Evolutionary conservation across 2,113 vertebrate genomes (phyloP), one percentile per base, ranked within the genome.

Genomic region (Chrysemys picta): DNA sequence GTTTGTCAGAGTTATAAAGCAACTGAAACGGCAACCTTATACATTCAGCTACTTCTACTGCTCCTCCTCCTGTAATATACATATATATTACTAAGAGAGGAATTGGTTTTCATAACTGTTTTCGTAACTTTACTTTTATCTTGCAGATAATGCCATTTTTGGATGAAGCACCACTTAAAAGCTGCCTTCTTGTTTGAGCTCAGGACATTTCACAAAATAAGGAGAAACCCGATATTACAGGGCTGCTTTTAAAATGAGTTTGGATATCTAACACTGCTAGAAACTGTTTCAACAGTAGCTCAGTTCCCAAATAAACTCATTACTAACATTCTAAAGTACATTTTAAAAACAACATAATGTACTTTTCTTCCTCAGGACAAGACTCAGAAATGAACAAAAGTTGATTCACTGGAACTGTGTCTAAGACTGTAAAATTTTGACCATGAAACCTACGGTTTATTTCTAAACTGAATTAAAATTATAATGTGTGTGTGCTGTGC

Each of bases 121-220:
- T 81, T 87, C 78, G 87, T 42, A 88, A 85, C 27, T 65, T 69
- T 11, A 87, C 82, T 93, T 96, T 88, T 85, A 19, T 89, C 88
- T 97, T 98, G 85, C 90, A 98, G 96, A 88, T 94, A 88, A 96
- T 94, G 76, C 83, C 80, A 94, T 96, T 69, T 97, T 97, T 93
- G 94, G 95, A 93, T 93, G 80, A 97, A 89, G 88, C 82, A 24
- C 6, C 16, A 6, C 72, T 94, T 75, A 57, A 50, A 89, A 85
- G 9, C 5, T 89, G 6, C 14, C 13, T 91, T 90, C 93, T 82
- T 76, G 17, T 82, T 93, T 80, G 24, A 85, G 1, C 31, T 14
- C n/a, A 82, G 47, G 35, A 2, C 6, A 88, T 86, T 93, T 93
- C 75, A 80, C 21, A 56, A 89, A 85, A 83, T 29, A 52, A 35